A percentile compares a stretch with the other conserved stretches of the same genome.
Conservation (phyloP, 1,140 invertebrate species). For the Ptiloglossa arizonensis region DNA sequence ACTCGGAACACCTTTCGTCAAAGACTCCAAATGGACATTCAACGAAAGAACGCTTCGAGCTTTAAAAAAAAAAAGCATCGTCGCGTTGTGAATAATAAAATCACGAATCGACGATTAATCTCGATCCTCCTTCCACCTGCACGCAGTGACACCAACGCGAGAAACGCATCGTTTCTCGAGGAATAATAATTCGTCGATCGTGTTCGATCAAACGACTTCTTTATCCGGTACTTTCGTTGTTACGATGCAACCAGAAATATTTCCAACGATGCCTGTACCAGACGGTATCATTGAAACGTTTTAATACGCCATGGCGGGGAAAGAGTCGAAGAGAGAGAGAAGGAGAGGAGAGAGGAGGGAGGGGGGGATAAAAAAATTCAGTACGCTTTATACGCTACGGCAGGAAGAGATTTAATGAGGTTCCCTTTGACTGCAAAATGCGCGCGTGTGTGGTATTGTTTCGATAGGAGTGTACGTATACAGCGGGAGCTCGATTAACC, state of each 20-base stretch:
- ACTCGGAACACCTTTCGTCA: no score
- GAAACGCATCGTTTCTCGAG: no score
- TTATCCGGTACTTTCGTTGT: not conserved
- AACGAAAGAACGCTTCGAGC: no score
- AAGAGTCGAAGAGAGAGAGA: no score
- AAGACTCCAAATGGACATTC: no score
- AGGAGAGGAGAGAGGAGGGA: not conserved
- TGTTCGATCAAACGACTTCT: not conserved
- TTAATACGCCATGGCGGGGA: not conserved
- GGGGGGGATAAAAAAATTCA: not conserved
- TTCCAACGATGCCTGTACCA: not conserved
- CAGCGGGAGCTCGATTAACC: constrained; percentile 16
- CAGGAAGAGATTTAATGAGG: constrained; percentile 20
- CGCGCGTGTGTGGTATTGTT: not conserved
- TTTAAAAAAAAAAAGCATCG: no score
- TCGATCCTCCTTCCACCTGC: no score
- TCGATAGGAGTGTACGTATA: not conserved
- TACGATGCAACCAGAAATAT: not conserved
- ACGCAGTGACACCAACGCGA: no score
- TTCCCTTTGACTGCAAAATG: constrained; percentile 20
- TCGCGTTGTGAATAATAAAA: no score
- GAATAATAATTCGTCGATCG: no score
- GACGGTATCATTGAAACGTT: constrained; percentile 5
- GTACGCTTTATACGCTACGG: not conserved
- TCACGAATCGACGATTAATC: no score